Conservation (phyloP, 2,797 vertebrate species). For the Gila robusta region DNA sequence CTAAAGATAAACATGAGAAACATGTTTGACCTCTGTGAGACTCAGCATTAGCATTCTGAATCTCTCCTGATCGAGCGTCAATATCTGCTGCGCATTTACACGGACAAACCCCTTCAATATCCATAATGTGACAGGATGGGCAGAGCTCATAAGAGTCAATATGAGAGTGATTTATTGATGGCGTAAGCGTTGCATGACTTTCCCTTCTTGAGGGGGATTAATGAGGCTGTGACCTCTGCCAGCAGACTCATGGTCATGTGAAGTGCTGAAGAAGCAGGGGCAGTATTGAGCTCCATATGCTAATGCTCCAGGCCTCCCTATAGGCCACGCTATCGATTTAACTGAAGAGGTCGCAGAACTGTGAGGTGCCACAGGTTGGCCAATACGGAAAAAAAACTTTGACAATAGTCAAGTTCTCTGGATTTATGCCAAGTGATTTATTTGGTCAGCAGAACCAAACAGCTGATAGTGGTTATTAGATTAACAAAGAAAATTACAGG, state of each 20-base stretch:
- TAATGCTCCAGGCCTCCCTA: conserved; percentile 20
- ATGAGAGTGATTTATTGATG: conserved; percentile 37
- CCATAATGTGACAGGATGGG: not conserved
- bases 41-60: conserved; percentile 1
- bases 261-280: conserved; percentile 45
- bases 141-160: conserved; percentile 14
- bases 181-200: conserved; percentile 10
- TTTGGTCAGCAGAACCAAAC: not conserved
- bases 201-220: conserved; percentile 64
- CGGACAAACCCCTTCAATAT: conserved; percentile 6
- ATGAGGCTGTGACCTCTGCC: conserved; percentile 54
- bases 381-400: not conserved
- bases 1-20: not conserved
- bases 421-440: not conserved
- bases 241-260: not conserved
- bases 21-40: not conserved
- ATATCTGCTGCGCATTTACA: not conserved
- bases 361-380: not conserved
- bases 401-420: not conserved
- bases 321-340: conserved; percentile 12
- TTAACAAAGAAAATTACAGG: no score
- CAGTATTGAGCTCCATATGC: conserved; percentile 39
- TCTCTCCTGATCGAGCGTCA: not conserved
- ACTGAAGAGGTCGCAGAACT: conserved; percentile 11
- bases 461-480: not conserved